A percentile compares a stretch with the other conserved stretches of the same genome.
phyloP scores from a whole-genome alignment of 2,888 invertebrate species.

The Palloptera scutellata region DNA sequence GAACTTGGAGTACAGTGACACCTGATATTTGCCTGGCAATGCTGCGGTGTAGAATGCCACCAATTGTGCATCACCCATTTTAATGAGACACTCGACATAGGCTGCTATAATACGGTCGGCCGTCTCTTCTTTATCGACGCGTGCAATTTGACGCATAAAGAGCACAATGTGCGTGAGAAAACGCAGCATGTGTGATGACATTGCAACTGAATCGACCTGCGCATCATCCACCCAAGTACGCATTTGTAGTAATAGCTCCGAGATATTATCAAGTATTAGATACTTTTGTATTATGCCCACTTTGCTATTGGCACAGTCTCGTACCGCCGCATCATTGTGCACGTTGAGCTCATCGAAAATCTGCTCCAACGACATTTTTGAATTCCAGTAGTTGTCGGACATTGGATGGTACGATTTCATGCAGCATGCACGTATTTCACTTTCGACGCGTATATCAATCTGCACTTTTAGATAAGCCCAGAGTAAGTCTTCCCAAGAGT shows the following conservation, averaged over 20 bases:
- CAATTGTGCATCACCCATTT: constrained; percentile 76
- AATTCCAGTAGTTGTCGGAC: constrained; percentile 76
- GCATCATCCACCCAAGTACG: constrained; percentile 70
- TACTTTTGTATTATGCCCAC: constrained; percentile 84
- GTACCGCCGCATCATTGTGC: constrained; percentile 67
- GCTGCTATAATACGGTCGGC: constrained; percentile 80
- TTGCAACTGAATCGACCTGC: constrained; percentile 38
- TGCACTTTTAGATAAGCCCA: constrained; percentile 88
- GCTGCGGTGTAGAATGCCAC: constrained; percentile 88
- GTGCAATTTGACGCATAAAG: constrained; percentile 82
- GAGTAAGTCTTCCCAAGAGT: constrained; percentile 88
- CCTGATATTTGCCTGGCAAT: constrained; percentile 72
- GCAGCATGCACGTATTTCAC: constrained; percentile 73
- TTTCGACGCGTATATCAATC: constrained; percentile 86
- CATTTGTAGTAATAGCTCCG: constrained; percentile 76
- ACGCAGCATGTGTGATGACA: constrained; percentile 67
- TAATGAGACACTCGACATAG: constrained; percentile 76
- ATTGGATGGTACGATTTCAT: constrained; percentile 67
- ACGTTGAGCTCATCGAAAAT: constrained; percentile 75
- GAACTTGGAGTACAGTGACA: constrained; percentile 73
- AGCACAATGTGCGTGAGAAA: constrained; percentile 87
- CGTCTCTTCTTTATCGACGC: constrained; percentile 73
- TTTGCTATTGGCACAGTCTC: constrained; percentile 68
- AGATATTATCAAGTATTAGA: constrained; percentile 83
- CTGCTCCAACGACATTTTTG: constrained; percentile 73